These are phyloP conservation scores for Drosophila pseudoobscura DNA, from an alignment of 1,140 invertebrate species.

Conservation along the genomic window DNA sequence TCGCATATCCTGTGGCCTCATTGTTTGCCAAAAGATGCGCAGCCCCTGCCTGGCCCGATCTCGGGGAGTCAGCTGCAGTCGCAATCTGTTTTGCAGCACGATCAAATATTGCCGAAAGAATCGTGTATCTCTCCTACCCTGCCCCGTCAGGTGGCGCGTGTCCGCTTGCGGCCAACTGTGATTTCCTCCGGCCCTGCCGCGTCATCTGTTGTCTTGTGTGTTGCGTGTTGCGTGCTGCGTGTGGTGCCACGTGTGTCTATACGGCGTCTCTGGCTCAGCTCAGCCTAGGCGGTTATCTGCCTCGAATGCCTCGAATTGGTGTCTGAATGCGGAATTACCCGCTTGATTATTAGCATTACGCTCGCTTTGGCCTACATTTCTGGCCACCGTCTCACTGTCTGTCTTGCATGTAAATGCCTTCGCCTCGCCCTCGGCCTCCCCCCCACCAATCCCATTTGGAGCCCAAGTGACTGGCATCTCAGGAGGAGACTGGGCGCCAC, in stretches of 20 bases:
- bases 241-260: constrained; percentile 62
- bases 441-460: constrained; percentile 5
- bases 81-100: constrained; percentile 76
- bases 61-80: constrained; percentile 66
- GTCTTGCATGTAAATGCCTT: constrained; percentile 44
- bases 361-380: constrained; percentile 68
- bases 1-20: constrained; percentile 76
- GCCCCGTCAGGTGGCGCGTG: constrained; percentile 69
- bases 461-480: too few species aligned
- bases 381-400: background rate
- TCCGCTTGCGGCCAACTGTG: constrained; percentile 75
- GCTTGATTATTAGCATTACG: constrained; percentile 66
- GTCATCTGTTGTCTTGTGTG: constrained; percentile 53
- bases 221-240: constrained; percentile 4
- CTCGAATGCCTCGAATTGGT: constrained; percentile 17
- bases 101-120: constrained; percentile 74
- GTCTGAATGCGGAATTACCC: constrained; percentile 66
- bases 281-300: background rate
- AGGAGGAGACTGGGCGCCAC: too few species aligned
- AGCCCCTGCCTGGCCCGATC: constrained; percentile 11
- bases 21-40: constrained; percentile 63
- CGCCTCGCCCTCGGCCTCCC: background rate
- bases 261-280: constrained; percentile 8
- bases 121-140: constrained; percentile 1
- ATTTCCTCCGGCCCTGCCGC: constrained; percentile 26